Percentiles rank a stretch among this genome's conserved stretches.
These are phyloP conservation scores for Heliothis peltigera DNA, from an alignment of 2,888 invertebrate species.

Conservation along the genomic window DNA sequence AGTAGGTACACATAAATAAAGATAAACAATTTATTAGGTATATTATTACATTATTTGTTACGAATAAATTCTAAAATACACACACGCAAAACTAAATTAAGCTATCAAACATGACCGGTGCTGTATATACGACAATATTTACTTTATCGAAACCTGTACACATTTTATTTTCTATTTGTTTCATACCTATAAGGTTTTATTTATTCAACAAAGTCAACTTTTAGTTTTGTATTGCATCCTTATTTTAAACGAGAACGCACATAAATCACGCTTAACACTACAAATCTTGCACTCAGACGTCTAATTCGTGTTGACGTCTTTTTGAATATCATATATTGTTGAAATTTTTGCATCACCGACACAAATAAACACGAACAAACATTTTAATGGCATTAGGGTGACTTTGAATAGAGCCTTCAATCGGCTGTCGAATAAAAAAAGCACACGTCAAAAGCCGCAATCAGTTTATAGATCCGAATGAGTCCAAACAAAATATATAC, in stretches of 20 bases:
- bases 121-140: slow-evolving; percentile 18
- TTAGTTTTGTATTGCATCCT: too few relatives aligned
- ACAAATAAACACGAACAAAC: slow-evolving; percentile 25
- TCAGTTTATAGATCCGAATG: slow-evolving; percentile 51
- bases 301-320: too few relatives aligned
- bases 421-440: slow-evolving; percentile 26
- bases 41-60: background rate
- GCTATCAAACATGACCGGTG: slow-evolving; percentile 12
- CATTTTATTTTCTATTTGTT: background rate
- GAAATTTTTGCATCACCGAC: slow-evolving; percentile 17
- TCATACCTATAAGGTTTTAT: too few relatives aligned
- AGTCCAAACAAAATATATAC: slow-evolving; percentile 57
- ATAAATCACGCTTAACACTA: too few relatives aligned
- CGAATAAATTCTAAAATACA: slow-evolving; percentile 15
- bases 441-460: slow-evolving; percentile 50
- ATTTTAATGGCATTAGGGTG: slow-evolving; percentile 20
- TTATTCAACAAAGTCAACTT: too few relatives aligned
- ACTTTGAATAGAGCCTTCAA: slow-evolving; percentile 24
- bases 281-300: too few relatives aligned
- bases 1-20: slow-evolving; percentile 10
- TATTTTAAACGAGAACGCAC: too few relatives aligned
- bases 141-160: slow-evolving; percentile 8
- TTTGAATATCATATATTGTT: slow-evolving; percentile 10
- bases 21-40: slow-evolving; percentile 3
- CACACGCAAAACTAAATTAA: slow-evolving; percentile 9